phyloP scores from a whole-genome alignment of 1,140 invertebrate species.

The Brachystomella parvula region DNA sequence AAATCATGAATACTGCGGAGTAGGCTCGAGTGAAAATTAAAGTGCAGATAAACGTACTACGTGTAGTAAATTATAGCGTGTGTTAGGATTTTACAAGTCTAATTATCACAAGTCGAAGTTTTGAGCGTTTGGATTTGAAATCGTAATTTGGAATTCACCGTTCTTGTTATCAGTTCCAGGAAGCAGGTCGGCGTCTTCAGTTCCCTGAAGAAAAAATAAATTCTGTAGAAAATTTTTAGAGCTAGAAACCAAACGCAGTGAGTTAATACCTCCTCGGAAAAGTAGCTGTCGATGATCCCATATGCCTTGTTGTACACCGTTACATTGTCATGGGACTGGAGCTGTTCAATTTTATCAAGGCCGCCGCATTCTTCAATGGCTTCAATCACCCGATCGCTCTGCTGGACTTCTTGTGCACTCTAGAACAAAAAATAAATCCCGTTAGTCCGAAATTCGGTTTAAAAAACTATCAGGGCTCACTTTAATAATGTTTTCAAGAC shows the following conservation, averaged over 20 bases:
- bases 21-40: too few species aligned
- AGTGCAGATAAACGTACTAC: too few species aligned
- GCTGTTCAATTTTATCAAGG: slow-evolving; percentile 63
- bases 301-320: slow-evolving; percentile 75
- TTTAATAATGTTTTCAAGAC: slow-evolving; percentile 54
- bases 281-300: slow-evolving; percentile 74
- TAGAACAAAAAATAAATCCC: slow-evolving; percentile 26
- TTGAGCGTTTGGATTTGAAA: neutral
- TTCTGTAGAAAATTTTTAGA: neutral
- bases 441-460: neutral
- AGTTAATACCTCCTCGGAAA: slow-evolving; percentile 49
- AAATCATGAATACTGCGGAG: too few species aligned
- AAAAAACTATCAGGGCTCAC: slow-evolving; percentile 34
- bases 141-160: neutral
- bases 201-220: neutral
- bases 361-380: slow-evolving; percentile 58
- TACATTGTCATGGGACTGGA: slow-evolving; percentile 66
- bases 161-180: neutral
- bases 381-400: slow-evolving; percentile 48
- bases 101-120: slow-evolving; percentile 4
- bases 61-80: too few species aligned
- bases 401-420: slow-evolving; percentile 48
- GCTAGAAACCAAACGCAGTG: neutral
- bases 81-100: slow-evolving; percentile 16
- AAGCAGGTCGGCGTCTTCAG: neutral